These are phyloP conservation scores for Epizoanthus stellaris DNA, from an alignment of 92 coral and sea anemone genomes.

Conservation along the genomic window DNA sequence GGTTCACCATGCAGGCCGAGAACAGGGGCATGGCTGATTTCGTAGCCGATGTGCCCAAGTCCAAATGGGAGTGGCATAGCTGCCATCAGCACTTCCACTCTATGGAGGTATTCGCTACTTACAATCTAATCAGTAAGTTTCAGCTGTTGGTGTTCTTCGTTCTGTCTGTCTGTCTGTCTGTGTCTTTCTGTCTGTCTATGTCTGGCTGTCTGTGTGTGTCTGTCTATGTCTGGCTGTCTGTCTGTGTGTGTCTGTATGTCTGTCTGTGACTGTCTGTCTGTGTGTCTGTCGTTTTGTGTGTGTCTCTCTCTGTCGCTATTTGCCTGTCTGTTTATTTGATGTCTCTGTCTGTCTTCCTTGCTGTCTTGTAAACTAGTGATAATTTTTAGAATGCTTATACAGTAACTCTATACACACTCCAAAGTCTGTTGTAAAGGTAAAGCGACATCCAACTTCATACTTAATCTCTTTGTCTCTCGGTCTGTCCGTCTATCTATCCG, in stretches of 20 bases:
- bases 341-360: too few species aligned
- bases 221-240: not conserved
- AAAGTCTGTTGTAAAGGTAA: too few species aligned
- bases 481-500: too few species aligned
- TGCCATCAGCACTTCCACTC: conserved; percentile 95
- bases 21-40: conserved; percentile 85
- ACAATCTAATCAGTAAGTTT: conserved; percentile 83
- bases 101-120: conserved; percentile 87
- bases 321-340: not conserved
- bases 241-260: not conserved
- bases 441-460: too few species aligned
- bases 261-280: not conserved
- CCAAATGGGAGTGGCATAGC: conserved; percentile 84
- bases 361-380: too few species aligned
- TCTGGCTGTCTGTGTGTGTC: not conserved
- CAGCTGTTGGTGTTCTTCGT: not conserved
- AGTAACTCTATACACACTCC: too few species aligned
- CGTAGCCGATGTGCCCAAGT: conserved; percentile 66
- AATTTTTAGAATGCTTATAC: too few species aligned
- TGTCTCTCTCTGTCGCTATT: too few species aligned
- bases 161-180: not conserved
- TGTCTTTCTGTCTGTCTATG: not conserved
- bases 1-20: conserved; percentile 82
- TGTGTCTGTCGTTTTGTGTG: not conserved
- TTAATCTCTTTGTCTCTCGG: too few species aligned